Conservation (phyloP, 2,888 invertebrate species). For the Dichetophora obliterata region DNA sequence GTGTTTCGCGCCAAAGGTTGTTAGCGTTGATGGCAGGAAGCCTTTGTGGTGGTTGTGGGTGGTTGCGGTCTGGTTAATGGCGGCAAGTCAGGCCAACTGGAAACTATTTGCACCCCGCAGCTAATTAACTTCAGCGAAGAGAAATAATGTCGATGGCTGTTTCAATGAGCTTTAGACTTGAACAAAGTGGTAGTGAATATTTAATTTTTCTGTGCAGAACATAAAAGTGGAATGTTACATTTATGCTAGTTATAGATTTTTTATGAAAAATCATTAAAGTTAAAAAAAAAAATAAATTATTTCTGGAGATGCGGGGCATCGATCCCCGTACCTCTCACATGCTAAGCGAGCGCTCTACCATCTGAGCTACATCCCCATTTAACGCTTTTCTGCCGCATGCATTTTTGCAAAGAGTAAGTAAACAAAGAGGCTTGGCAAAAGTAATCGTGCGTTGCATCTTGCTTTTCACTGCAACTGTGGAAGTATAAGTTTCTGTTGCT, state of each 20-base stretch:
- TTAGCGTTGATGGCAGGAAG: conserved; percentile 54
- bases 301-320: conserved; percentile 69
- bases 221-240: background rate
- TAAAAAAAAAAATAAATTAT: conserved; percentile 47
- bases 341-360: conserved; percentile 70
- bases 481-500: background rate
- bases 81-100: conserved; percentile 23
- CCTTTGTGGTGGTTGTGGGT: conserved; percentile 50
- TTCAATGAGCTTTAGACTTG: conserved; percentile 67
- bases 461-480: background rate
- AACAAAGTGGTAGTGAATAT: background rate
- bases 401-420: too few species aligned
- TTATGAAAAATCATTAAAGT: background rate
- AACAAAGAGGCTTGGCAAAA: background rate
- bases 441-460: background rate
- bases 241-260: background rate
- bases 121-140: conserved; percentile 32
- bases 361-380: conserved; percentile 70
- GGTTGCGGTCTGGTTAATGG: background rate
- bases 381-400: background rate
- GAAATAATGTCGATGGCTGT: conserved; percentile 62
- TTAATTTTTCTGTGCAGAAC: background rate
- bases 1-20: conserved; percentile 43
- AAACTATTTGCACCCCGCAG: conserved; percentile 30
- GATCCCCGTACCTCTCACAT: conserved; percentile 67